A percentile compares a stretch with the other conserved stretches of the same genome.
Evolutionary conservation across 1,140 invertebrate species (phyloP).

Genomic region (Euura lappo): DNA sequence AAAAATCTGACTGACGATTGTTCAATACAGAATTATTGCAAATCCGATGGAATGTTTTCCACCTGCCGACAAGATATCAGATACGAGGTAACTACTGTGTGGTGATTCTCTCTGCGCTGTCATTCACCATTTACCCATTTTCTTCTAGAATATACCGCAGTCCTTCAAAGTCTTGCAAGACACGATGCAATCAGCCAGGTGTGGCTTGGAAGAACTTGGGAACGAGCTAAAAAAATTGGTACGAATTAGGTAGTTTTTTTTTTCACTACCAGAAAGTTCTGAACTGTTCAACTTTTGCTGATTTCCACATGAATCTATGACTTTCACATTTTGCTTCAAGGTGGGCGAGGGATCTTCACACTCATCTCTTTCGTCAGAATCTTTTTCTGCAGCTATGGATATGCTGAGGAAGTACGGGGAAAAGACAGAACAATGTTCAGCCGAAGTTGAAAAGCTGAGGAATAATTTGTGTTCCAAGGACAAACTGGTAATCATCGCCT

Average conservation of each 20-base stretch:
- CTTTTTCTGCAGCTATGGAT: slow-evolving; percentile 34
- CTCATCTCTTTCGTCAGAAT: slow-evolving; percentile 27
- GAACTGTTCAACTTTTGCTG: neutral
- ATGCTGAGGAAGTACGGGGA: slow-evolving; percentile 39
- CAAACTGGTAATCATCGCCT: slow-evolving; percentile 46
- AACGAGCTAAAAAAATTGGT: slow-evolving; percentile 43
- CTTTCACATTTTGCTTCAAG: slow-evolving; percentile 27
- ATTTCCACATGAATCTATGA: neutral
- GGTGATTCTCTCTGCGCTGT: neutral
- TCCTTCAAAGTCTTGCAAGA: slow-evolving; percentile 43
- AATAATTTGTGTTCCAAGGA: slow-evolving; percentile 46
- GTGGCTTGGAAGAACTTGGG: slow-evolving; percentile 39
- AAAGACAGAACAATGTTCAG: slow-evolving; percentile 38
- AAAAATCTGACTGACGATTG: neutral
- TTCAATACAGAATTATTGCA: slow-evolving; percentile 8
- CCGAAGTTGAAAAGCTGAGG: slow-evolving; percentile 48
- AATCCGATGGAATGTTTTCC: slow-evolving; percentile 3
- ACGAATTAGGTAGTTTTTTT: slow-evolving; percentile 17
- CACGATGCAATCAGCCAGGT: slow-evolving; percentile 39
- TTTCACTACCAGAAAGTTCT: too few species aligned
- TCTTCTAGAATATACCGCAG: slow-evolving; percentile 34
- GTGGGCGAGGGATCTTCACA: slow-evolving; percentile 32
- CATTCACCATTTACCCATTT: slow-evolving; percentile 15
- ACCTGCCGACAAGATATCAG: neutral
- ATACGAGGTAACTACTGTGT: neutral